Conservation (phyloP, 2,797 vertebrate genomes). For the Lateolabrax maculatus region DNA sequence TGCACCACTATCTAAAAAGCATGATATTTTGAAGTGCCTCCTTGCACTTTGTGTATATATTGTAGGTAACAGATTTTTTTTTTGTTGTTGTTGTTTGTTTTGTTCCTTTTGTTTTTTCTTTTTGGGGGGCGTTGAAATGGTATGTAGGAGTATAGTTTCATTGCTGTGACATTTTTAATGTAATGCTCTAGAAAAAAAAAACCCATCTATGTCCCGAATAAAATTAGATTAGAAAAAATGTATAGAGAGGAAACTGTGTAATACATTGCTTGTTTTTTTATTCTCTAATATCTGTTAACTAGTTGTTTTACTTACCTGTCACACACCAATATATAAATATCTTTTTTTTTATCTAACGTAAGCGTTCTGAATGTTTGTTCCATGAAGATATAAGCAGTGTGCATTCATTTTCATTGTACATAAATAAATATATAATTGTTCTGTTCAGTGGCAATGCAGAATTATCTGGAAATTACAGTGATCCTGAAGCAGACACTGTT, state of each 20-base stretch:
- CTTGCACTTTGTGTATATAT: slow-evolving; percentile 94
- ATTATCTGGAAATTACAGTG: slow-evolving; percentile 68
- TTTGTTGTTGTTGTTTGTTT: slow-evolving; percentile 63
- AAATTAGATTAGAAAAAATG: slow-evolving; percentile 81
- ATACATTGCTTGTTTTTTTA: slow-evolving; percentile 83
- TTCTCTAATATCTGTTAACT: slow-evolving; percentile 84
- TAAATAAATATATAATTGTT: slow-evolving; percentile 87
- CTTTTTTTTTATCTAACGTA: slow-evolving; percentile 85
- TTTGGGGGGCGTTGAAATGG: slow-evolving; percentile 82
- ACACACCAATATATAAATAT: slow-evolving; percentile 85
- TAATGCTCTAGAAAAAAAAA: slow-evolving; percentile 82
- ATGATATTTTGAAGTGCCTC: slow-evolving; percentile 94
- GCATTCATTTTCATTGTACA: slow-evolving; percentile 87
- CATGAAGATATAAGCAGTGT: slow-evolving; percentile 84
- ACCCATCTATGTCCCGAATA: slow-evolving; percentile 79
- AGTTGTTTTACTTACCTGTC: slow-evolving; percentile 85
- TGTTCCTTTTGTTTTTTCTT: slow-evolving; percentile 60
- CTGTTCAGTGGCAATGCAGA: slow-evolving; percentile 82
- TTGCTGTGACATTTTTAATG: slow-evolving; percentile 85
- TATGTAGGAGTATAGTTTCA: slow-evolving; percentile 85
- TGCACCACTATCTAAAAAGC: slow-evolving; percentile 90
- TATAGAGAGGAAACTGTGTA: slow-evolving; percentile 79
- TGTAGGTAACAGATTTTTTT: slow-evolving; percentile 89
- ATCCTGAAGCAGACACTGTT: slow-evolving; percentile 65
- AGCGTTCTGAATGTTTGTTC: slow-evolving; percentile 86